Evolutionary conservation across 2,888 invertebrate species (phyloP).

Genomic region (Patella caerulea): DNA sequence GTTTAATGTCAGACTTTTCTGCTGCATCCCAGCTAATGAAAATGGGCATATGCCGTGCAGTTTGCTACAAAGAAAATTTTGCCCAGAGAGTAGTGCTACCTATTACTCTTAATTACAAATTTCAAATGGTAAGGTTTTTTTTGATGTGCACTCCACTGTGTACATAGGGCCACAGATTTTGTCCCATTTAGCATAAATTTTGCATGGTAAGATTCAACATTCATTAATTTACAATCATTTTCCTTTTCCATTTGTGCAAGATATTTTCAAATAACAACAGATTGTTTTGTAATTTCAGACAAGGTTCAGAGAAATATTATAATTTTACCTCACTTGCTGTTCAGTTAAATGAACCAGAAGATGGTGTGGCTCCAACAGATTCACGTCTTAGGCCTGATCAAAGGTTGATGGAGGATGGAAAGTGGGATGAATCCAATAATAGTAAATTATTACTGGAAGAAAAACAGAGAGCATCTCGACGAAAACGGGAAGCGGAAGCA

Average conservation of each 20-base stretch:
- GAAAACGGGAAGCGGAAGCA: conserved; percentile 80
- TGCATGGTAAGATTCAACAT: too few relatives aligned
- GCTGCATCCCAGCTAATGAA: background rate
- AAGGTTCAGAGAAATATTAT: conserved; percentile 84
- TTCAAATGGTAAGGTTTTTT: too few relatives aligned
- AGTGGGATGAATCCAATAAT: conserved; percentile 81
- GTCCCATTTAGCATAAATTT: too few relatives aligned
- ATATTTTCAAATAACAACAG: too few relatives aligned
- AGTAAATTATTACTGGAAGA: conserved; percentile 89
- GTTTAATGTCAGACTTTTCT: too few relatives aligned
- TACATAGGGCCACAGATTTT: background rate
- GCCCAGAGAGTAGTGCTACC: too few relatives aligned
- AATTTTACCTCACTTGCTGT: conserved; percentile 95
- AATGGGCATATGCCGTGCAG: too few relatives aligned
- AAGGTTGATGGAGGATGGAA: conserved; percentile 83
- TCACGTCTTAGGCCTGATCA: conserved; percentile 94
- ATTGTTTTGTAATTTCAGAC: conserved; percentile 70
- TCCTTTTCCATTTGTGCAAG: too few relatives aligned
- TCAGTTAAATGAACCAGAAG: conserved; percentile 95
- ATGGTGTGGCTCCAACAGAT: conserved; percentile 94
- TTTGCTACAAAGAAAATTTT: too few relatives aligned
- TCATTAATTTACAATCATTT: too few relatives aligned
- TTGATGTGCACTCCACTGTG: too few relatives aligned
- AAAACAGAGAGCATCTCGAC: conserved; percentile 88
- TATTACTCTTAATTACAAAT: too few relatives aligned